Evolutionary conservation across 2,888 invertebrate genomes (phyloP), one percentile per base, ranked within the genome.

Genomic region (Encarsia formosa): DNA sequence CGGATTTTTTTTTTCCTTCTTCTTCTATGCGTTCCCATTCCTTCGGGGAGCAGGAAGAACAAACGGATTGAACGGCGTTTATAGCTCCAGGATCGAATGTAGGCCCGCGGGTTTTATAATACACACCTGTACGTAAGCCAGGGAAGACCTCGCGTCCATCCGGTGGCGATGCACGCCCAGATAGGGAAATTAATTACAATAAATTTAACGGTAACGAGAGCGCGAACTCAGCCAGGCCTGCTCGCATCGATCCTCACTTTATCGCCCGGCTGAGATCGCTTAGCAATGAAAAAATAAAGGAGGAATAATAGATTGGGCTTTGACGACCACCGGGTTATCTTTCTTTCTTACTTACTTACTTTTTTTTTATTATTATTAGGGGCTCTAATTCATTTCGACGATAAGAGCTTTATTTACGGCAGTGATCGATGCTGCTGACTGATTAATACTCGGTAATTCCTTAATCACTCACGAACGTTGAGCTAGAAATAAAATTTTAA

Each of bases 181-280:
- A 72, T 73, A 71, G 64, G 67, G 63, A 73, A 73, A 71, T 73
- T 71, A 71, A 73, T 73, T 71, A 71, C 67, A 73, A 71, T 71
- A 71, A 71, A 72, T 73, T 73, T 68, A 69, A 68, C 67, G 68
- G 67, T 69, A 72, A 72, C 67, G 67, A 70, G 71, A 67, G 65
- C 68, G 67, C 64, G 61, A 49, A 45, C 52, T 24, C 46, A 11
- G 34, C 34, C n/a, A 34, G 34, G 34, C 34, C n/a, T n/a, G n/a
- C n/a, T n/a, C n/a, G n/a, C 34, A 34, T 34, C 34, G 34, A 34
- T 34, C n/a, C 34, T 34, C 13, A n/a, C 13, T 34, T 9, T 29
- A 13, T 29, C 8, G 8, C 13, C 29, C 29, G 29, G n/a, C n/a
- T n/a, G n/a, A n/a, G n/a, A n/a, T n/a, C n/a, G n/a, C n/a, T n/a